A percentile compares a stretch with the other conserved stretches of the same genome.
These are phyloP conservation scores for Scaptodrosophila lebanonensis DNA, from an alignment of 1,140 invertebrate species.

Conservation along the genomic window DNA sequence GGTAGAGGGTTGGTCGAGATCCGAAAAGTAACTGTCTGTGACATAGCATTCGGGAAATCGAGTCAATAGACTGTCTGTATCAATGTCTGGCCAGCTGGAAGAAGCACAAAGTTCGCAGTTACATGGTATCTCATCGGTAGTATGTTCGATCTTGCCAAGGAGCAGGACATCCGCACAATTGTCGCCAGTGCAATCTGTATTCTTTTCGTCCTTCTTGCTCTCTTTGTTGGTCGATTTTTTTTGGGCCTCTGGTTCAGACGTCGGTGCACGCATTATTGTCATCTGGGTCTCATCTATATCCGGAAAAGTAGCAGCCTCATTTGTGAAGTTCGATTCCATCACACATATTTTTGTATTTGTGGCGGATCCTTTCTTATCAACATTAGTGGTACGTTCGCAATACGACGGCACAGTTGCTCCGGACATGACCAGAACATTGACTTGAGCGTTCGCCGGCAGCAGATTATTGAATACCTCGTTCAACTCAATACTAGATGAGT, in stretches of 20 bases:
- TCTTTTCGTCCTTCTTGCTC: neutral
- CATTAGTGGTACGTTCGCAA: neutral
- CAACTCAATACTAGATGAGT: too few species aligned
- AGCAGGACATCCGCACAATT: too few species aligned
- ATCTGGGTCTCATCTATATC: conserved; percentile 35
- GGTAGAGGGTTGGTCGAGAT: neutral
- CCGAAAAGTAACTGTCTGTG: too few species aligned
- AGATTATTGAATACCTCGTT: too few species aligned
- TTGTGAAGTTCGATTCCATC: conserved; percentile 31
- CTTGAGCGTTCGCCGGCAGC: neutral
- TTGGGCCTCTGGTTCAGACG: neutral
- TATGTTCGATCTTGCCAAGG: too few species aligned
- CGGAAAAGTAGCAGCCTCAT: conserved; percentile 26
- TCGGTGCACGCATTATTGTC: conserved; percentile 21
- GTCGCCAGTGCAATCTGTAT: too few species aligned
- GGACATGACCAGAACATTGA: conserved; percentile 49
- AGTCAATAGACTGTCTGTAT: too few species aligned
- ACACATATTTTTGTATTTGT: conserved; percentile 33
- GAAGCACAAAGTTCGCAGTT: too few species aligned
- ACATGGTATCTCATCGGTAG: too few species aligned
- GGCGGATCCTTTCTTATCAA: neutral
- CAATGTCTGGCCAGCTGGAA: too few species aligned
- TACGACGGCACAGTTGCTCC: conserved; percentile 6
- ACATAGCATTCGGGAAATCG: too few species aligned
- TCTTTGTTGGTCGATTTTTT: neutral